Evolutionary conservation across 2,888 invertebrate species (phyloP), one percentile per base, ranked within the genome.

Genomic region (Tetranychus piercei): DNA sequence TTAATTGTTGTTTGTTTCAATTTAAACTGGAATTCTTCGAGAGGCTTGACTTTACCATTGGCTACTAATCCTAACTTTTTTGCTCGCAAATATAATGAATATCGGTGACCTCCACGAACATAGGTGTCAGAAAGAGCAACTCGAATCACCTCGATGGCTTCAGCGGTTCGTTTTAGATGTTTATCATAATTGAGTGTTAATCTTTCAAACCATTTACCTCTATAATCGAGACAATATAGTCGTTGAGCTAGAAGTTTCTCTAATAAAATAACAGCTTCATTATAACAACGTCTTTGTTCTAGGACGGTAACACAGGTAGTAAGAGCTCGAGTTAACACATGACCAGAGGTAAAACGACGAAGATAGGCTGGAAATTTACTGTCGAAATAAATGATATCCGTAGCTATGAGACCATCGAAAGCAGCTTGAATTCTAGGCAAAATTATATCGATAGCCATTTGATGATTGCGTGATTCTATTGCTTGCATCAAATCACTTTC

Each of bases 171-270:
- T 78, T 84, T 84, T 45, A 85, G 79, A 80, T 86, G 84, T 76
- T 83, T 85, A 74, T 88, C 86, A 43, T 87, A 81, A 78, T 88
- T 86, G 0, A 88, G 82, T 0, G 88, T 86, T 75, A 87, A 84
- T 78, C 89, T 85, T 44, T 87, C 86, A 80, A 85, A 88, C 83
- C 84, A 84, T 71, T 81, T 79, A 2, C 88, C 84, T 45, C 83
- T 80, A 74, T 81, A 81, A 75, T 82, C 80, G 34, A 77, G 75
- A 76, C 82, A 82, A 78, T 83, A 84, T 3, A 79, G 77, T 1
- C 80, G 80, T 79, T 88, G 87, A 0, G 78, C 78, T 20, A 88
- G 82, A 22, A 89, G 81, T 8, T 81, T 79, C 6, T 83, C 80
- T 0, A 88, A 81, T 66, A 87, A 83, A 0, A 84, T 81, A 43